phyloP scores from a whole-genome alignment of 2,888 invertebrate species.

The Epistrophe eligans region DNA sequence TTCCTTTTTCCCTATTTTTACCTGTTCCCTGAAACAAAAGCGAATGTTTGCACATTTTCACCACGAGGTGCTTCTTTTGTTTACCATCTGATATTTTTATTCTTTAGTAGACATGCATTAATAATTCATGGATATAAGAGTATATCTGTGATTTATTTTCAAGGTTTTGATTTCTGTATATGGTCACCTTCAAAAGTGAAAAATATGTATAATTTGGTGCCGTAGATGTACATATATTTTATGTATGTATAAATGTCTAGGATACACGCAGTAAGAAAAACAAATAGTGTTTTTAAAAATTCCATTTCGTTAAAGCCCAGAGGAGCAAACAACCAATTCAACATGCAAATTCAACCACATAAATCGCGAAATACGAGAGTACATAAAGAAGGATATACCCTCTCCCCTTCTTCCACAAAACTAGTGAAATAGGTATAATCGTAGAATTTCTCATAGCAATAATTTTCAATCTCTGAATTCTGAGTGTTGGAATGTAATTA shows the following conservation, averaged over 20 bases:
- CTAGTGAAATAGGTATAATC: not conserved
- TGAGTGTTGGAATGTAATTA: conserved; percentile 32
- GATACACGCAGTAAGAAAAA: conserved; percentile 29
- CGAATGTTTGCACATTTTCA: too few relatives aligned
- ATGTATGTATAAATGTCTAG: not conserved
- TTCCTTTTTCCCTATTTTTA: too few relatives aligned
- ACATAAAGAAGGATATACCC: not conserved
- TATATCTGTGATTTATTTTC: too few relatives aligned
- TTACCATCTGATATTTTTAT: too few relatives aligned
- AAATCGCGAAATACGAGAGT: conserved; percentile 12
- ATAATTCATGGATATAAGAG: too few relatives aligned
- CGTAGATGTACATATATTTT: not conserved
- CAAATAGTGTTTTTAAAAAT: conserved; percentile 61
- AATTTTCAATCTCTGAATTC: conserved; percentile 11
- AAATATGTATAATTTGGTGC: not conserved
- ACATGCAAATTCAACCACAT: conserved; percentile 57
- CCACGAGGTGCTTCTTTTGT: too few relatives aligned
- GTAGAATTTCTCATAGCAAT: not conserved
- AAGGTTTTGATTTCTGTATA: too few relatives aligned
- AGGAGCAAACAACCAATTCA: conserved; percentile 44
- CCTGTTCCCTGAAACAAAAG: too few relatives aligned
- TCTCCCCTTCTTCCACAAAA: not conserved
- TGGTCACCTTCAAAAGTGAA: not conserved
- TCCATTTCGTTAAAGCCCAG: conserved; percentile 40
- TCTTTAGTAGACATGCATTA: too few relatives aligned